Conservation (phyloP, 2,888 invertebrate genomes). For the Scaptomyza cyrtandrae region DNA sequence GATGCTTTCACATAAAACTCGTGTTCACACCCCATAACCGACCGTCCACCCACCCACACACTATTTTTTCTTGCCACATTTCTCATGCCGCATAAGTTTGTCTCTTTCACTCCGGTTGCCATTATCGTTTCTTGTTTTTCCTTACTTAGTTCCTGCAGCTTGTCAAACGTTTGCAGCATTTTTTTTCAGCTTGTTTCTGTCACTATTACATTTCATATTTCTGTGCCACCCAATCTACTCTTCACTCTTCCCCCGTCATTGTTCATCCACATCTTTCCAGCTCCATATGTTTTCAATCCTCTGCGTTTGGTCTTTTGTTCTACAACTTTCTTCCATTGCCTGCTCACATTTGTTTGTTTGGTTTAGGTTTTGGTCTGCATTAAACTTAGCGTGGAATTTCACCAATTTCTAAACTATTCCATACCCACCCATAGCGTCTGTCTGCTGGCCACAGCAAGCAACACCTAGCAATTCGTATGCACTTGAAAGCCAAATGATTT, state of each 20-base stretch:
- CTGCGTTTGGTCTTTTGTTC: not conserved
- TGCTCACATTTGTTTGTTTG: conserved; percentile 48
- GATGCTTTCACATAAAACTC: not conserved
- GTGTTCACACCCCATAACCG: not conserved
- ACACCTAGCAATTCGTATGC: conserved; percentile 42
- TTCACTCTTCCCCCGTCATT: not conserved
- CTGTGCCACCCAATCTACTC: conserved; percentile 12
- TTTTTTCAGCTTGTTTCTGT: conserved; percentile 70
- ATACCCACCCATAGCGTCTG: not conserved
- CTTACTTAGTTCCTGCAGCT: conserved; percentile 43
- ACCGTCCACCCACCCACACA: not conserved
- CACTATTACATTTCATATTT: conserved; percentile 77
- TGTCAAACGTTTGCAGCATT: conserved; percentile 63
- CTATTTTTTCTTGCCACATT: conserved; percentile 6
- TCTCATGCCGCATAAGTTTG: conserved; percentile 36
- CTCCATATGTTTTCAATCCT: conserved; percentile 25
- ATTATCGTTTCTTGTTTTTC: conserved; percentile 26
- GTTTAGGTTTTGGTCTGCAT: conserved; percentile 26
- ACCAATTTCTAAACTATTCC: not conserved
- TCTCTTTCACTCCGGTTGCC: conserved; percentile 34
- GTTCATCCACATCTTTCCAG: not conserved
- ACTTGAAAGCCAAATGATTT: conserved; percentile 51
- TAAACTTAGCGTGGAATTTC: conserved; percentile 20
- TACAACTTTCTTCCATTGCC: conserved; percentile 2
- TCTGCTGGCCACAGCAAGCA: conserved; percentile 5